Evolutionary conservation across 2,113 vertebrate species (phyloP).

Genomic region (Dromaius novaehollandiae): DNA sequence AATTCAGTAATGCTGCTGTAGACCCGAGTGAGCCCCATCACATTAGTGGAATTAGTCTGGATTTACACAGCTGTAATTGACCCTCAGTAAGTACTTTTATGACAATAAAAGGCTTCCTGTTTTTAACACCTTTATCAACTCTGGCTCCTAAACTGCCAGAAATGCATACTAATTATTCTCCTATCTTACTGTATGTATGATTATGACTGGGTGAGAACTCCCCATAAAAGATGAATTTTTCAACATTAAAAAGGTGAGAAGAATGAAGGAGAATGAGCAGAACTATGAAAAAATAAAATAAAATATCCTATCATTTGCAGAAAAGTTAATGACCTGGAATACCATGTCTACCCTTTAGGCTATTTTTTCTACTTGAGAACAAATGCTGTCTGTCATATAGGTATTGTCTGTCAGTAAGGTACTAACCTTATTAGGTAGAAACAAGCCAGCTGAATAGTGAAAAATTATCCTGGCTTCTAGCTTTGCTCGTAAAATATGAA

Average conservation of each 20-base stretch:
- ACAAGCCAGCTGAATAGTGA: background rate
- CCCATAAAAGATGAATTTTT: background rate
- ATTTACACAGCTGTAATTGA: background rate
- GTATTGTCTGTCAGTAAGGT: background rate
- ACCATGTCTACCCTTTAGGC: background rate
- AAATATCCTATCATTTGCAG: background rate
- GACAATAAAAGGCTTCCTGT: background rate
- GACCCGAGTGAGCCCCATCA: background rate
- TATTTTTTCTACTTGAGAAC: background rate
- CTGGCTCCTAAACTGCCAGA: background rate
- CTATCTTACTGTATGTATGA: background rate
- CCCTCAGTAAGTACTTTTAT: background rate
- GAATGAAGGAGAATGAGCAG: background rate
- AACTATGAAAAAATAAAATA: background rate
- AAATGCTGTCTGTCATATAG: background rate
- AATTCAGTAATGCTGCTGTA: background rate
- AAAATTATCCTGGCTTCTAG: background rate
- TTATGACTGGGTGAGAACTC: background rate
- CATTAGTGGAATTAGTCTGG: background rate
- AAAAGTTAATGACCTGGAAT: constrained; percentile 9
- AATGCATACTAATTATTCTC: background rate
- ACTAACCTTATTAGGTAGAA: background rate
- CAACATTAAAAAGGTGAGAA: background rate
- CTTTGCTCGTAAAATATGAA: background rate
- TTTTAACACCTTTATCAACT: background rate